These are phyloP conservation scores for Drosophila testacea DNA, from an alignment of 2,888 invertebrate genomes.

Conservation along the genomic window DNA sequence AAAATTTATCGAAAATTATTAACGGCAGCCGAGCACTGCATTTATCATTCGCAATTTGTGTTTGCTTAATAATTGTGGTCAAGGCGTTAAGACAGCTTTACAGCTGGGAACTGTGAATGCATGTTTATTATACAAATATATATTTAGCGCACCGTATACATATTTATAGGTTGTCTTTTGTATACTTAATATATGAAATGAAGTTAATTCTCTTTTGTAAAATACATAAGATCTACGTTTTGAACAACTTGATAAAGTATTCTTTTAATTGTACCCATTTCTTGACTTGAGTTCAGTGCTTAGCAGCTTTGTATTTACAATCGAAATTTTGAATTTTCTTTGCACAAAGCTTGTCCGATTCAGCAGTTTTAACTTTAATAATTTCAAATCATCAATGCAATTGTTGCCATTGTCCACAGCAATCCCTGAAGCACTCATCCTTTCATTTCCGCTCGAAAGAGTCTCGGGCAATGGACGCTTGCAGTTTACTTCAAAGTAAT, in stretches of 20 bases:
- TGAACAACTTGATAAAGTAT: too few relatives aligned
- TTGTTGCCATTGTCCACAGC: slow-evolving; percentile 52
- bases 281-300: too few relatives aligned
- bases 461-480: slow-evolving; percentile 58
- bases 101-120: too few relatives aligned
- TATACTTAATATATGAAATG: too few relatives aligned
- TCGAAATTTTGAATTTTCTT: neutral
- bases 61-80: slow-evolving; percentile 50
- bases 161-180: too few relatives aligned
- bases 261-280: too few relatives aligned
- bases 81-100: too few relatives aligned
- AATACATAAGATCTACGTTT: too few relatives aligned
- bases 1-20: slow-evolving; percentile 69
- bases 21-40: slow-evolving; percentile 67
- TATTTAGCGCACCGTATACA: too few relatives aligned
- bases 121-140: too few relatives aligned
- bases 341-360: slow-evolving; percentile 10
- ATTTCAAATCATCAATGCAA: slow-evolving; percentile 64
- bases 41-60: slow-evolving; percentile 66
- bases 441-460: slow-evolving; percentile 23
- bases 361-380: slow-evolving; percentile 51
- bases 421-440: slow-evolving; percentile 4
- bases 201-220: too few relatives aligned
- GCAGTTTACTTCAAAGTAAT: slow-evolving; percentile 77
- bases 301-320: too few relatives aligned